Evolutionary conservation across 2,888 invertebrate species (phyloP).

Genomic region (Diaphora mendica): DNA sequence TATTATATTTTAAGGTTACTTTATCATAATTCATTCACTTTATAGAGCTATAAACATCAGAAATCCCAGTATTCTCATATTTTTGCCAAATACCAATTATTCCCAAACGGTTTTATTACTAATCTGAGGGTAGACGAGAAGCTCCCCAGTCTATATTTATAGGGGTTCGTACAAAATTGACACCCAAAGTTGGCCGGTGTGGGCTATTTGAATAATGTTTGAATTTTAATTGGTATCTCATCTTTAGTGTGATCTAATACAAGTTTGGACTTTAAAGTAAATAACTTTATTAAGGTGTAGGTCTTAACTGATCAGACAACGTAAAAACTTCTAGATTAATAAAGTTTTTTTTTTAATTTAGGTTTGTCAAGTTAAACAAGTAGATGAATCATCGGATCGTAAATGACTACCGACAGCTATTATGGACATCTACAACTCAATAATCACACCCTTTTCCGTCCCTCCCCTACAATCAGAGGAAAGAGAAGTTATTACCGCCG

Average conservation of each 20-base stretch:
- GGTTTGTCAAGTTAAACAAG: too few species aligned
- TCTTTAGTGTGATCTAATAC: constrained; percentile 15
- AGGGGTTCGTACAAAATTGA: constrained; percentile 36
- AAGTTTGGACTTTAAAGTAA: background rate
- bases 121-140: constrained; percentile 35
- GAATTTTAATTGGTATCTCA: constrained; percentile 45
- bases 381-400: too few species aligned
- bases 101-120: constrained; percentile 30
- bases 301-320: background rate
- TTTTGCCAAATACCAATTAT: constrained; percentile 34
- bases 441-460: too few species aligned
- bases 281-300: constrained; percentile 4
- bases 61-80: constrained; percentile 21
- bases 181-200: constrained; percentile 29
- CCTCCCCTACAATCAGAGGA: too few species aligned
- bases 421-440: too few species aligned
- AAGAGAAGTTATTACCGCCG: too few species aligned
- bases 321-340: background rate
- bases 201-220: constrained; percentile 45
- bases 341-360: background rate
- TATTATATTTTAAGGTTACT: background rate
- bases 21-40: background rate
- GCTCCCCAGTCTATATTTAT: constrained; percentile 35
- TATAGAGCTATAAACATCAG: background rate
- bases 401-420: too few species aligned